Evolutionary conservation across 2,113 vertebrate genomes (phyloP).

Genomic region (Marmota monax): DNA sequence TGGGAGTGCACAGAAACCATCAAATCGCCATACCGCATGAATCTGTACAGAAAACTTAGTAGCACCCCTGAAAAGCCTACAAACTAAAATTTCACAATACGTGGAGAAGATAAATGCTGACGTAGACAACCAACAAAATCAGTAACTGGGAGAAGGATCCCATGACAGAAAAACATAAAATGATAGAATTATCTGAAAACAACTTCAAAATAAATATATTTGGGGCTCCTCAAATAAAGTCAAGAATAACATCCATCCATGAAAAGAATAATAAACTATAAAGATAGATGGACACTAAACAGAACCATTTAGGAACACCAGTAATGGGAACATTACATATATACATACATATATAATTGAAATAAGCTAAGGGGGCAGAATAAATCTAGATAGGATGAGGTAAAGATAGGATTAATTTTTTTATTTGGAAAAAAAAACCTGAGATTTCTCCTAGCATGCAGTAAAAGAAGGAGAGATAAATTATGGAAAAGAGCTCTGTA

Average conservation of each 20-base stretch:
- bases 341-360: background rate
- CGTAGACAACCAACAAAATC: background rate
- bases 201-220: constrained; percentile 30
- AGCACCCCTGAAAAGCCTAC: background rate
- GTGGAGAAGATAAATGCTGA: background rate
- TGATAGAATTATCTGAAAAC: constrained; percentile 6
- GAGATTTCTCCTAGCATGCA: background rate
- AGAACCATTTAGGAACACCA: constrained; percentile 14
- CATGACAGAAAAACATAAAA: constrained; percentile 8
- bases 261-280: constrained; percentile 7
- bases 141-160: background rate
- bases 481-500: background rate
- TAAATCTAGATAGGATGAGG: background rate
- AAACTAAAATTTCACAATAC: background rate
- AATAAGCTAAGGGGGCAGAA: constrained; percentile 37
- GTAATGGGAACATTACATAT: background rate
- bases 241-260: background rate
- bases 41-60: constrained; percentile 17
- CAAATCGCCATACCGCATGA: background rate
- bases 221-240: constrained; percentile 14
- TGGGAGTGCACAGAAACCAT: background rate
- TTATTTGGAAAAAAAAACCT: constrained; percentile 7
- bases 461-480: background rate
- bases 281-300: background rate
- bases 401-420: constrained; percentile 14